phyloP scores from a whole-genome alignment of 2,888 invertebrate species.

The Andrena trimmerana region DNA sequence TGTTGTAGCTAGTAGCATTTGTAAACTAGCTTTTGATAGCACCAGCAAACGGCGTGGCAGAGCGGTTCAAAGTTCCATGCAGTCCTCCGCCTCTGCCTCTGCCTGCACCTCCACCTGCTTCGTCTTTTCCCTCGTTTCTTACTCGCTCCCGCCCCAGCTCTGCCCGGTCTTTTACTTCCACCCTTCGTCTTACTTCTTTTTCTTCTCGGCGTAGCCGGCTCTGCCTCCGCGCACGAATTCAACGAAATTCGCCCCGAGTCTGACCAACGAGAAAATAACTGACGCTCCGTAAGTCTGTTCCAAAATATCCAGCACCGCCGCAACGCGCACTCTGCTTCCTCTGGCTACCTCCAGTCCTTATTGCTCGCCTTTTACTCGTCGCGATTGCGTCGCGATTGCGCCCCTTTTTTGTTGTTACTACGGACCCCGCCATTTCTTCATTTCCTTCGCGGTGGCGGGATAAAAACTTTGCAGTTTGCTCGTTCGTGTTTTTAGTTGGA shows the following conservation, averaged over 20 bases:
- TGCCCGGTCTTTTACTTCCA: conserved; percentile 8
- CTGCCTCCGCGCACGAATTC: conserved; percentile 61
- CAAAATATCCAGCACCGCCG: conserved; percentile 62
- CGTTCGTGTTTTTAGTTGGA: conserved; percentile 25
- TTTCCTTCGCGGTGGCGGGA: conserved; percentile 23
- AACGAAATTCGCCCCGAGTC: conserved; percentile 68
- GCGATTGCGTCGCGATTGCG: conserved; percentile 63
- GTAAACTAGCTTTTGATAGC: conserved; percentile 80
- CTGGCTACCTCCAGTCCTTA: conserved; percentile 12
- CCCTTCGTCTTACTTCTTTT: conserved; percentile 26
- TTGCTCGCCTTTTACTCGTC: conserved; percentile 21
- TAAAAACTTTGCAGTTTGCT: conserved; percentile 54
- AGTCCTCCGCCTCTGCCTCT: conserved; percentile 24
- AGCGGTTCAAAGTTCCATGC: conserved; percentile 67
- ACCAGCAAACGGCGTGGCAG: conserved; percentile 70
- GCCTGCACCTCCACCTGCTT: not conserved
- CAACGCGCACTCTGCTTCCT: conserved; percentile 1
- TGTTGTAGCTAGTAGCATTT: conserved; percentile 72
- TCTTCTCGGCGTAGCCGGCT: conserved; percentile 41
- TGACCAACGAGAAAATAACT: conserved; percentile 77
- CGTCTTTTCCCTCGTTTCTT: conserved; percentile 11
- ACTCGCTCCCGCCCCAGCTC: not conserved
- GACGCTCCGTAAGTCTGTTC: conserved; percentile 70
- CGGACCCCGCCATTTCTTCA: conserved; percentile 39
- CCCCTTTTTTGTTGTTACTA: conserved; percentile 47